Percentiles rank a stretch among this genome's conserved stretches.
Conservation (phyloP, 2,113 vertebrate genomes). For the Engraulis encrasicolus region DNA sequence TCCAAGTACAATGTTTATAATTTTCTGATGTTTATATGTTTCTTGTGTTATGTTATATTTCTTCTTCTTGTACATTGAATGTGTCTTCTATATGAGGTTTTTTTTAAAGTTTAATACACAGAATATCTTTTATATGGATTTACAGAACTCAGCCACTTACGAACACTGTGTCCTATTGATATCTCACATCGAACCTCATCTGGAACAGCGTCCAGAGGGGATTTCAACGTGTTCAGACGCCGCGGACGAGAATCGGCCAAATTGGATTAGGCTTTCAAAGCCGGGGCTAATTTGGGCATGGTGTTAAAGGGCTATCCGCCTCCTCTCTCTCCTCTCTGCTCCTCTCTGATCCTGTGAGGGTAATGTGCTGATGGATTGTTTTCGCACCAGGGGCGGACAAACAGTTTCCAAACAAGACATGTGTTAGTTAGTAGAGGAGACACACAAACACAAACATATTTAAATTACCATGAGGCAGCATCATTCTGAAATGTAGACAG, state of each 20-base stretch:
- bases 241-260: slow-evolving; percentile 45
- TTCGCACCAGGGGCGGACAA: too few species aligned
- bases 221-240: slow-evolving; percentile 35
- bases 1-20: too few species aligned
- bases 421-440: not conserved
- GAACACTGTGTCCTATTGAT: not conserved
- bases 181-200: slow-evolving; percentile 20
- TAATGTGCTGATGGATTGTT: not conserved
- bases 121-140: too few species aligned
- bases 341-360: too few species aligned
- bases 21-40: too few species aligned
- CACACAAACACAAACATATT: not conserved
- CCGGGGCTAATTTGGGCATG: slow-evolving; percentile 51
- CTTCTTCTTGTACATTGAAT: too few species aligned
- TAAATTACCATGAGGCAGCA: not conserved
- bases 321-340: too few species aligned
- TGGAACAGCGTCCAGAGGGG: not conserved
- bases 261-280: slow-evolving; percentile 54
- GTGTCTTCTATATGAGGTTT: too few species aligned
- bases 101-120: too few species aligned
- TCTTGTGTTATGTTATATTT: too few species aligned
- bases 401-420: not conserved
- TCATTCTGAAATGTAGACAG: not conserved
- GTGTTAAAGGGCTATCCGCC: slow-evolving; percentile 53
- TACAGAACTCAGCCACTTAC: not conserved